Evolutionary conservation across 1,140 invertebrate genomes (phyloP).

Genomic region (Semibalanus balanoides): DNA sequence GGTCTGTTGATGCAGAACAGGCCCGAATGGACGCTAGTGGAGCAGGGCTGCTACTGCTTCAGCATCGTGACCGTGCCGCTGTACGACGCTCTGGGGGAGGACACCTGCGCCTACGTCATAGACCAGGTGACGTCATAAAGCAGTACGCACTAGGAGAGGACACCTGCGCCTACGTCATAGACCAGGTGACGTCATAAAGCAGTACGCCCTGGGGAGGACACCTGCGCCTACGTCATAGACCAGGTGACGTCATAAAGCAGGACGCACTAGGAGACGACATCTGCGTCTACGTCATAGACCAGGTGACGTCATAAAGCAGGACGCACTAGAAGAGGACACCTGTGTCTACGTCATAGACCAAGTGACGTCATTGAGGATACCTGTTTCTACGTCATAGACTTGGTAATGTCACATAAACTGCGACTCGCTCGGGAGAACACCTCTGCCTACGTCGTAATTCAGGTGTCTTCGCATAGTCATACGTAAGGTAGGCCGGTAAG

Average conservation of each 20-base stretch:
- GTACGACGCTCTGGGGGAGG: constrained; percentile 89
- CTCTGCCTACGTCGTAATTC: background rate
- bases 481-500: too few relatives aligned
- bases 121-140: too few relatives aligned
- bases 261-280: constrained; percentile 53
- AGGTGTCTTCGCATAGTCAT: too few relatives aligned
- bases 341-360: constrained; percentile 41
- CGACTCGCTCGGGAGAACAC: constrained; percentile 56
- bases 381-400: constrained; percentile 41
- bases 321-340: constrained; percentile 48
- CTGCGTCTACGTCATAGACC: constrained; percentile 40
- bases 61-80: constrained; percentile 89
- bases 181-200: too few relatives aligned
- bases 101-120: constrained; percentile 91
- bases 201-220: constrained; percentile 50
- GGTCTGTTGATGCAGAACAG: constrained; percentile 91
- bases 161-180: constrained; percentile 38
- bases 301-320: too few relatives aligned
- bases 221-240: constrained; percentile 40
- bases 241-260: too few relatives aligned
- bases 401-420: too few relatives aligned
- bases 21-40: constrained; percentile 87
- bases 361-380: too few relatives aligned
- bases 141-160: constrained; percentile 56
- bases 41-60: constrained; percentile 84